A percentile compares a stretch with the other conserved stretches of the same genome.
Conservation (phyloP, 1,140 invertebrate species). For the Bradysia coprophila region DNA sequence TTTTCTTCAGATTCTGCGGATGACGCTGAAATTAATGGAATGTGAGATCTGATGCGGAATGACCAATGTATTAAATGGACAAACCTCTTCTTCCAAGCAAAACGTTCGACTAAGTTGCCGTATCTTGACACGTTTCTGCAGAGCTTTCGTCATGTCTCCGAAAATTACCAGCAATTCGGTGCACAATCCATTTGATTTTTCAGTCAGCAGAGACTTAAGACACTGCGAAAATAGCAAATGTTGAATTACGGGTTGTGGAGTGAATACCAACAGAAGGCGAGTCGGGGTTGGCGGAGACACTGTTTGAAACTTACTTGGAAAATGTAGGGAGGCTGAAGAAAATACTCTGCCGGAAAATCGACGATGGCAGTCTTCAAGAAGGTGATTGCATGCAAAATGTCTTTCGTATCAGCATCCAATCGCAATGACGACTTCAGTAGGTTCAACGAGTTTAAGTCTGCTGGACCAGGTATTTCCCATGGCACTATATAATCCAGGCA, state of each 20-base stretch:
- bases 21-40: no score
- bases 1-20: no score
- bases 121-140: background rate
- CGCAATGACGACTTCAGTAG: background rate
- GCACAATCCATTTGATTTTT: no score
- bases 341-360: constrained; percentile 17
- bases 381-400: constrained; percentile 7
- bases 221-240: no score
- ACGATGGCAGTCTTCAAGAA: constrained; percentile 11
- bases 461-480: background rate
- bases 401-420: background rate
- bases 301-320: constrained; percentile 9
- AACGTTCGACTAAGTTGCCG: background rate
- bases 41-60: no score
- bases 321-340: constrained; percentile 14
- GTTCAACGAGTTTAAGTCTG: background rate
- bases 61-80: no score
- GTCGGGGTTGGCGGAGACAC: no score
- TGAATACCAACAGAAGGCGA: no score
- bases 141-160: background rate
- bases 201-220: no score
- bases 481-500: no score
- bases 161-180: background rate
- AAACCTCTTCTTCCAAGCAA: background rate
- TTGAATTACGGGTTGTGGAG: no score